Evolutionary conservation across 2,888 invertebrate genomes (phyloP).

Genomic region (Machimus rusticus): DNA sequence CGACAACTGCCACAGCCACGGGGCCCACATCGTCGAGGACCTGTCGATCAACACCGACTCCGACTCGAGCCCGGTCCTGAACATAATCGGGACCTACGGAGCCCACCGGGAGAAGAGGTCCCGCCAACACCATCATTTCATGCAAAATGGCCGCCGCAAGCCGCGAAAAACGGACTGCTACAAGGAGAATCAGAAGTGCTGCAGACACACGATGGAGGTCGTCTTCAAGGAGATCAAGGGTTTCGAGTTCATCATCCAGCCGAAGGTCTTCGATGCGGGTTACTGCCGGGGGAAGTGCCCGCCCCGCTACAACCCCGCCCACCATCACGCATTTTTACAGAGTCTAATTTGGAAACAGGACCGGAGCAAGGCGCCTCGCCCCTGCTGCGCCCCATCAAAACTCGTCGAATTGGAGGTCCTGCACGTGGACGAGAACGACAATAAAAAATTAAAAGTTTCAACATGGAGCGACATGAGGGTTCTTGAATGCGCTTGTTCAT

Average conservation of each 20-base stretch:
- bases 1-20: conserved; percentile 62
- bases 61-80: conserved; percentile 56
- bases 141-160: conserved; percentile 51
- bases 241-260: conserved; percentile 72
- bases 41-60: conserved; percentile 30
- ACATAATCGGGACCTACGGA: conserved; percentile 57
- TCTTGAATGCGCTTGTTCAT: conserved; percentile 76
- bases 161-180: conserved; percentile 66
- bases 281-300: conserved; percentile 76
- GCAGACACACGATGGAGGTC: conserved; percentile 72
- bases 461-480: conserved; percentile 77
- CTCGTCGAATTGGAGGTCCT: conserved; percentile 71
- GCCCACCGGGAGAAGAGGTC: conserved; percentile 54
- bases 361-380: conserved; percentile 65
- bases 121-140: conserved; percentile 47
- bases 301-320: conserved; percentile 72
- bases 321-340: conserved; percentile 75
- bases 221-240: conserved; percentile 72
- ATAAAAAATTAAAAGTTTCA: conserved; percentile 70
- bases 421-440: conserved; percentile 71
- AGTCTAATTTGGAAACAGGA: conserved; percentile 72
- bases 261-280: conserved; percentile 75
- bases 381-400: conserved; percentile 76
- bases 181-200: conserved; percentile 68
- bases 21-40: conserved; percentile 60